Percentiles rank a stretch among this genome's conserved stretches.
Evolutionary conservation across 2,888 invertebrate species (phyloP).

Genomic region (Ethmia dodecea): DNA sequence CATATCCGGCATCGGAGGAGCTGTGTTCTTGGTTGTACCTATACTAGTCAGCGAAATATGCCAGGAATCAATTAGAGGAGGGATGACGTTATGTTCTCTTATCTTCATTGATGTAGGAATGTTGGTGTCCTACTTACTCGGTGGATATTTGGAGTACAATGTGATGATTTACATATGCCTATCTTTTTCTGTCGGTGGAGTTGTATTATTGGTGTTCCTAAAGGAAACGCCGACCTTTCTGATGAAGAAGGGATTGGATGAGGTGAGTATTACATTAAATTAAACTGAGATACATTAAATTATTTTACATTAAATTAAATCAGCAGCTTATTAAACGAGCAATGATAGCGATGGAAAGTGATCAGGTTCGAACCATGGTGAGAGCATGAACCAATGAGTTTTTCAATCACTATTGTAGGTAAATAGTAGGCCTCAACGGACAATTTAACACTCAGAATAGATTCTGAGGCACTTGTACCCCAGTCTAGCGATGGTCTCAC

Average conservation of each 20-base stretch:
- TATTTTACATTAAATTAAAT: too few relatives aligned
- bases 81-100: constrained; percentile 42
- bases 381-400: too few relatives aligned
- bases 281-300: too few relatives aligned
- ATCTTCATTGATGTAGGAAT: constrained; percentile 46
- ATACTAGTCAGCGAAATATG: constrained; percentile 52
- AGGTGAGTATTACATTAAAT: constrained; percentile 28
- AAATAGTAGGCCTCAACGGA: too few relatives aligned
- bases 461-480: too few relatives aligned
- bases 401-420: too few relatives aligned
- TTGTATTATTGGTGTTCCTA: constrained; percentile 28
- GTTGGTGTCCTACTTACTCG: constrained; percentile 47
- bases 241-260: constrained; percentile 44
- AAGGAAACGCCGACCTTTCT: constrained; percentile 49
- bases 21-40: constrained; percentile 35
- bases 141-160: constrained; percentile 42
- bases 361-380: too few relatives aligned
- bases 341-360: too few relatives aligned
- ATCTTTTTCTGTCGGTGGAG: constrained; percentile 27
- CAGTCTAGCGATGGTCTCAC: too few relatives aligned
- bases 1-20: constrained; percentile 42
- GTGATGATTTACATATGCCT: constrained; percentile 41
- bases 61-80: constrained; percentile 51
- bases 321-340: too few relatives aligned
- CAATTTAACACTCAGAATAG: too few relatives aligned